These are phyloP conservation scores for Trichoplusia ni DNA, from an alignment of 1,140 invertebrate species.

Conservation along the genomic window DNA sequence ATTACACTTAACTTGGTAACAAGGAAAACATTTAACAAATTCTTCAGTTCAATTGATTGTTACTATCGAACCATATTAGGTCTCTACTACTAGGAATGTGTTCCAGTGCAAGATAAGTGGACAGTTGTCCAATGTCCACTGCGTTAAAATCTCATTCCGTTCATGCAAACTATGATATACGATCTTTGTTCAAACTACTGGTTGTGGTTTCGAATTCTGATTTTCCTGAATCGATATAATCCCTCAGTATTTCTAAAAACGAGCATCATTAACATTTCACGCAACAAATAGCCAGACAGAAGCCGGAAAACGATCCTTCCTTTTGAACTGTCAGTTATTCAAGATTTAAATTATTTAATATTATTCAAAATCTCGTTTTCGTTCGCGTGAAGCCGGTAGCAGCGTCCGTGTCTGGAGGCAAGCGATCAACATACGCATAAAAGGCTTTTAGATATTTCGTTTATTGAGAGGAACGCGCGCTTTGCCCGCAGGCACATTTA, in stretches of 20 bases:
- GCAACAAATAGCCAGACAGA: conserved; percentile 7
- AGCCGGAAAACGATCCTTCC: conserved; percentile 16
- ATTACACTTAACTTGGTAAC: conserved; percentile 38
- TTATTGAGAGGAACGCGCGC: conserved; percentile 14
- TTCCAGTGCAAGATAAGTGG: too few species aligned
- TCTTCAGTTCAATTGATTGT: not conserved
- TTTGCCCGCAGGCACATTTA: conserved; percentile 31
- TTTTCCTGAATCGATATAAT: too few species aligned
- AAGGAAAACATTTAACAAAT: not conserved
- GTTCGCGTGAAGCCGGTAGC: conserved; percentile 63
- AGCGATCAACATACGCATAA: conserved; percentile 23
- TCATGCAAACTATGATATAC: too few species aligned
- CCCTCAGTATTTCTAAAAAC: too few species aligned
- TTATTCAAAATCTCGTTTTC: conserved; percentile 17
- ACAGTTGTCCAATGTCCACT: too few species aligned
- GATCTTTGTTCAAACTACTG: too few species aligned
- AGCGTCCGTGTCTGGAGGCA: conserved; percentile 49
- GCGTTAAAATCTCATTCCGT: too few species aligned
- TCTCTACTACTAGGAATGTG: too few species aligned
- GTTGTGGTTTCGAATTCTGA: too few species aligned
- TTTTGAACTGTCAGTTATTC: too few species aligned
- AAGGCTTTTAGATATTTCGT: conserved; percentile 12
- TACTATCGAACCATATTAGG: too few species aligned
- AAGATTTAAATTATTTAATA: conserved; percentile 42
- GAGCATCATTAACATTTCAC: not conserved